phyloP scores from a whole-genome alignment of 2,797 vertebrate genomes.

The Acanthornis magna region DNA sequence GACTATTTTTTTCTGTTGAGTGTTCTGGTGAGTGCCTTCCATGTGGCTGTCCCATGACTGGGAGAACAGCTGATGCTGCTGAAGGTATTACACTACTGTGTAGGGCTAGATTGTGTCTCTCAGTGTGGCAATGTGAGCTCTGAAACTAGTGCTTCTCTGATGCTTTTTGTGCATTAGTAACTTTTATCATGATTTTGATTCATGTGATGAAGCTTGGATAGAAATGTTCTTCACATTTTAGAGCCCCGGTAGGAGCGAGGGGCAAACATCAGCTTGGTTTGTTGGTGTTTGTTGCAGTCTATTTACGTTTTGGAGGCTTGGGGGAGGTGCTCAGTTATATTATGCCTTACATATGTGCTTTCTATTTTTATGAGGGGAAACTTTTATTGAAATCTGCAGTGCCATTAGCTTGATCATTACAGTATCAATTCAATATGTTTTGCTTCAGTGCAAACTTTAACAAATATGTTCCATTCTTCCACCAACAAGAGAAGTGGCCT shows the following conservation, averaged over 20 bases:
- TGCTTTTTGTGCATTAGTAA: background rate
- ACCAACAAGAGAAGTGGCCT: background rate
- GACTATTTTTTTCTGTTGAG: background rate
- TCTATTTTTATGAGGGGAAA: conserved; percentile 6
- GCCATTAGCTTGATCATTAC: background rate
- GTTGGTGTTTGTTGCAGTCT: background rate
- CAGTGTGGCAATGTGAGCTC: background rate
- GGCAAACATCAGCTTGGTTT: background rate
- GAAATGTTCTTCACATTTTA: background rate
- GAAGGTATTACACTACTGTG: background rate
- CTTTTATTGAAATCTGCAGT: background rate
- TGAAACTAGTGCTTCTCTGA: background rate
- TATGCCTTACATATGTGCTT: conserved; percentile 1
- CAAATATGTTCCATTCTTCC: background rate
- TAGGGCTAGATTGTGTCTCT: background rate
- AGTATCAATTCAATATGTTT: conserved; percentile 7
- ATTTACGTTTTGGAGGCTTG: background rate
- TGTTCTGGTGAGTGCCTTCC: background rate
- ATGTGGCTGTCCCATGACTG: background rate
- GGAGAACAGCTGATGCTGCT: background rate
- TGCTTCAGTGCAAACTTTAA: background rate
- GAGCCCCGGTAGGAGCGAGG: background rate
- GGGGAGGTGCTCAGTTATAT: background rate
- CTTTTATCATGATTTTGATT: background rate
- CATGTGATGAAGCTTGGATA: background rate